Evolutionary conservation across 2,888 invertebrate genomes (phyloP).

Genomic region (Gibbula magus): DNA sequence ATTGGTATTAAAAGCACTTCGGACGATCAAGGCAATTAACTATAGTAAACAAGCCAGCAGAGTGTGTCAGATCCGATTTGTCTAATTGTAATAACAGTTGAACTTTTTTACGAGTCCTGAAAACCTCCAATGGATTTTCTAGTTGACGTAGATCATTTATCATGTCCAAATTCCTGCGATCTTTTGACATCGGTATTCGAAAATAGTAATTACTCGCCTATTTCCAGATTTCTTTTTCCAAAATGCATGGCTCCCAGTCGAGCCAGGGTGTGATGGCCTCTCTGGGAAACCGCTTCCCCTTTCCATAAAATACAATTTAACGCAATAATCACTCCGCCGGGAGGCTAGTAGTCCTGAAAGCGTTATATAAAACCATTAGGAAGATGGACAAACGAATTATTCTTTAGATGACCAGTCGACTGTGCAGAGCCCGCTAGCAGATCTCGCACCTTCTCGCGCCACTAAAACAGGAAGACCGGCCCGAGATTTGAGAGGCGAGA

Average conservation of each 20-base stretch:
- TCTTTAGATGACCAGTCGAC: conserved; percentile 1
- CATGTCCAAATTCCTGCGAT: too few species aligned
- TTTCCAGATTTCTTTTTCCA: background rate
- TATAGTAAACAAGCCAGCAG: too few species aligned
- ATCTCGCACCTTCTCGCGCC: conserved; percentile 5
- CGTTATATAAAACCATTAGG: conserved; percentile 6
- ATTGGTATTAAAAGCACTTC: too few species aligned
- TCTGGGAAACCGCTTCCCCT: background rate
- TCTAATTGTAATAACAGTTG: too few species aligned
- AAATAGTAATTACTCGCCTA: background rate
- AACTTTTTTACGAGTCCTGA: too few species aligned
- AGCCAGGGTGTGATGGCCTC: background rate
- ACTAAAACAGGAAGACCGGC: background rate
- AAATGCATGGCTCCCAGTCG: background rate
- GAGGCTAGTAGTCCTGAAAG: background rate
- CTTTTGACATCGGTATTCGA: background rate
- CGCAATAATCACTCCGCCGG: background rate
- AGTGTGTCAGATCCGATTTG: too few species aligned
- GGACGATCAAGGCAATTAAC: too few species aligned
- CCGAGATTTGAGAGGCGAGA: conserved; percentile 8
- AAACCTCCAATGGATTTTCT: too few species aligned
- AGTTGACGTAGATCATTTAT: too few species aligned
- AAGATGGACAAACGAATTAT: conserved; percentile 15
- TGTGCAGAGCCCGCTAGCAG: background rate
- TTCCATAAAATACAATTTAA: conserved; percentile 8